Evolutionary conservation across 1,140 invertebrate genomes (phyloP), one percentile per base, ranked within the genome.

Genomic region (Ptiloglossa arizonensis): DNA sequence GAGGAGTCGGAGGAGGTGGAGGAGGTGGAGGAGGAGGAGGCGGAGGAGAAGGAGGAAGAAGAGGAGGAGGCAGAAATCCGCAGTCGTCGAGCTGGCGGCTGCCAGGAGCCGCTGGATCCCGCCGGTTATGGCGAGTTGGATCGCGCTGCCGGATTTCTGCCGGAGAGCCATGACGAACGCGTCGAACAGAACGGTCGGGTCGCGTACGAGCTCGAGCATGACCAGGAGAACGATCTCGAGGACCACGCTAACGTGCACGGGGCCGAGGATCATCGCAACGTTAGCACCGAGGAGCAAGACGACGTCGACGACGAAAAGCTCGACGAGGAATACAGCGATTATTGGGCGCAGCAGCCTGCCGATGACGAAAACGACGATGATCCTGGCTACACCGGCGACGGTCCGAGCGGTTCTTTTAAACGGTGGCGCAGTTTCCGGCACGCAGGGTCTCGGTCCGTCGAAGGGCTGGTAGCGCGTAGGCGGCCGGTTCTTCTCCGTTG

Each of bases 31-130:
- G 22, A 32, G 29, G 27, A 60, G 29, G 41, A n/a, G 44, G 41
- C 38, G 46, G 32, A 44, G 54, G 29, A 24, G 76, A 60, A 57
- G 68, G n/a, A 29, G 63, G 44, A 59, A 44, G 68, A 68, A 41
- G 56, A 41, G 80, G 63, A 73, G 46, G 48, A 15, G 50, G 48
- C 48, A 52, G 22, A 38, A 63, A 35, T 77, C 72, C 78, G 72
- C 82, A 72, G 77, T 83, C 78, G 83, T 85, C 78, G 71, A 72
- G 56, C 82, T 80, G 83, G 82, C 83, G 83, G 82, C 78, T 85
- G 78, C 72, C 78, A 84, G 82, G 67, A 71, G 82, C 82, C 82
- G 81, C 72, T 80, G 44, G 67, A 85, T 80, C 67, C 41, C 81
- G 81, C 69, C 77, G 81, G 57, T 75, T 73, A 81, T 81, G 83